Evolutionary conservation across 2,888 invertebrate genomes (phyloP).

Genomic region (Hartigia nigra): DNA sequence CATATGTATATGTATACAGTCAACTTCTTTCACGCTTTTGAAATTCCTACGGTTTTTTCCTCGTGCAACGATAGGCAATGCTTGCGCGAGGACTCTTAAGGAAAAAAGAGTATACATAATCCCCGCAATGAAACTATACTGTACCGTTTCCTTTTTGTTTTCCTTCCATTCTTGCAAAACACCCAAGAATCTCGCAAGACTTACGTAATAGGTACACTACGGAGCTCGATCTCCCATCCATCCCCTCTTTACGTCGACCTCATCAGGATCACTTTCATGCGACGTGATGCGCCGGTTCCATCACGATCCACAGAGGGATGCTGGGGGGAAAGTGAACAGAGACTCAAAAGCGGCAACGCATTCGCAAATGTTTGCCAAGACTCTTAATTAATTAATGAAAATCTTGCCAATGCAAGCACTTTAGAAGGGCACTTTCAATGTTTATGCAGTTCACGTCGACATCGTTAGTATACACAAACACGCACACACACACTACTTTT

Average conservation of each 20-base stretch:
- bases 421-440: not conserved
- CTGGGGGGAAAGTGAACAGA: not conserved
- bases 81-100: not conserved
- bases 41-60: not conserved
- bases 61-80: not conserved
- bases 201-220: not conserved
- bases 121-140: not conserved
- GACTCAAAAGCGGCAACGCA: not conserved
- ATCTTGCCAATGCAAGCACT: constrained; percentile 16
- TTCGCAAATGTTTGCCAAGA: constrained; percentile 23
- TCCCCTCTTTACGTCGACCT: not conserved
- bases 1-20: too few species aligned
- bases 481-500: not conserved
- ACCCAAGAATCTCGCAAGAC: not conserved
- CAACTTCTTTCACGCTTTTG: not conserved
- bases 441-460: not conserved
- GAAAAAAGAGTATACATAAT: too few species aligned
- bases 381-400: constrained; percentile 41
- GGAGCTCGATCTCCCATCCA: not conserved
- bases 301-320: not conserved
- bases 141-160: not conserved
- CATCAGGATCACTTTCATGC: not conserved
- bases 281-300: not conserved
- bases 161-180: not conserved
- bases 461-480: not conserved